Conservation (phyloP, 2,113 vertebrate genomes). For the Calonectris borealis region DNA sequence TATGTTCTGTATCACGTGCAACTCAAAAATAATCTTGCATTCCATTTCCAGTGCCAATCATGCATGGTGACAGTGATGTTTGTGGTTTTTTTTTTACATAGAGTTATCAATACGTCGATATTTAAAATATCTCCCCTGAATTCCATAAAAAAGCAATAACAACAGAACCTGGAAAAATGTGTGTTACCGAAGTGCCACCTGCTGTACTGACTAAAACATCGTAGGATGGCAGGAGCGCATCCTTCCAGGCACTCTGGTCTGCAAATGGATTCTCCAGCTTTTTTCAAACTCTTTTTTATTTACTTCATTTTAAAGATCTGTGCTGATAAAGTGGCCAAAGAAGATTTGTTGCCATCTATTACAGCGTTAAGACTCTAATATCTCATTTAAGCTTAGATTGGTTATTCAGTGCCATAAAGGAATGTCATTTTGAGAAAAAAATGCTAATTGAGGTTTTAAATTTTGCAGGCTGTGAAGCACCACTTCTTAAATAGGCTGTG, state of each 20-base stretch:
- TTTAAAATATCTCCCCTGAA: background rate
- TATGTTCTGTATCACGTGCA: background rate
- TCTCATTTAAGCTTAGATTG: background rate
- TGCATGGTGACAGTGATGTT: background rate
- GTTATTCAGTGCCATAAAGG: background rate
- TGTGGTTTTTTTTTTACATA: background rate
- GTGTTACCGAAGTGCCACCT: conserved; percentile 70
- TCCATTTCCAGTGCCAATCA: background rate
- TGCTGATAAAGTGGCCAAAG: background rate
- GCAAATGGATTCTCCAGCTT: background rate
- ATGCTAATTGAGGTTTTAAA: background rate
- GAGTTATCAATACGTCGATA: background rate
- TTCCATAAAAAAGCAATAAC: background rate
- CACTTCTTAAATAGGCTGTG: background rate
- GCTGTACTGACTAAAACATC: background rate
- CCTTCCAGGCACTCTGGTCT: background rate
- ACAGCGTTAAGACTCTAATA: background rate
- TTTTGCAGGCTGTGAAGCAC: background rate
- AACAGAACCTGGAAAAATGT: background rate
- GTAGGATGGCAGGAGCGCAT: rapidly evolving
- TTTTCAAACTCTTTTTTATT: background rate
- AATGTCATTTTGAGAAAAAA: background rate
- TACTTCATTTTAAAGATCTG: background rate
- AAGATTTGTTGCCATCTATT: background rate
- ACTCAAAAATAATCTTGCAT: background rate